These are phyloP conservation scores for Dicrostonyx torquatus DNA, from an alignment of 2,797 vertebrate species.

Conservation along the genomic window DNA sequence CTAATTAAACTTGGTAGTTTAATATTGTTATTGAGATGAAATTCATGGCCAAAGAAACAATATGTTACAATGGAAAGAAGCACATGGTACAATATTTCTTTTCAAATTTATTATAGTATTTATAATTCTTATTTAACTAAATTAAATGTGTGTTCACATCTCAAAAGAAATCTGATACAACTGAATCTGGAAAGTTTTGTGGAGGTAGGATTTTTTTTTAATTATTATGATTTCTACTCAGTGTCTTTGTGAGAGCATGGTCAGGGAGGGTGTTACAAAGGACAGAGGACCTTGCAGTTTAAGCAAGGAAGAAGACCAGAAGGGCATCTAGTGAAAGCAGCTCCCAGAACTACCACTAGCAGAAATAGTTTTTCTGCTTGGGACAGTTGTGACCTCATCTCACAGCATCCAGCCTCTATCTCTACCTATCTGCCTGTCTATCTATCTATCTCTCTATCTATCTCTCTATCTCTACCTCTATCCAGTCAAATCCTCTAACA, in stretches of 20 bases:
- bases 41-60: constrained; percentile 57
- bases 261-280: background rate
- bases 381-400: background rate
- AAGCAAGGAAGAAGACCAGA: background rate
- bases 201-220: background rate
- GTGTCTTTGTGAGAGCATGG: background rate
- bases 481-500: background rate
- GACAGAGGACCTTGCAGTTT: background rate
- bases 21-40: constrained; percentile 37
- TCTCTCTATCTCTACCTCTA: no score
- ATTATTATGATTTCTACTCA: background rate
- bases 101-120: background rate
- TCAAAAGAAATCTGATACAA: background rate
- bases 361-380: background rate
- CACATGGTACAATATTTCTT: background rate
- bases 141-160: constrained; percentile 15
- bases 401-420: background rate
- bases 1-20: constrained; percentile 52
- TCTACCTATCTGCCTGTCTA: background rate
- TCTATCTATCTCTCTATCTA: background rate
- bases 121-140: constrained; percentile 20
- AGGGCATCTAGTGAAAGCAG: background rate
- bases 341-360: background rate
- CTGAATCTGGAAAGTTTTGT: background rate
- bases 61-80: constrained; percentile 35